Evolutionary conservation across 2,797 vertebrate species (phyloP).

Genomic region (Melanotaenia maccullochi): DNA sequence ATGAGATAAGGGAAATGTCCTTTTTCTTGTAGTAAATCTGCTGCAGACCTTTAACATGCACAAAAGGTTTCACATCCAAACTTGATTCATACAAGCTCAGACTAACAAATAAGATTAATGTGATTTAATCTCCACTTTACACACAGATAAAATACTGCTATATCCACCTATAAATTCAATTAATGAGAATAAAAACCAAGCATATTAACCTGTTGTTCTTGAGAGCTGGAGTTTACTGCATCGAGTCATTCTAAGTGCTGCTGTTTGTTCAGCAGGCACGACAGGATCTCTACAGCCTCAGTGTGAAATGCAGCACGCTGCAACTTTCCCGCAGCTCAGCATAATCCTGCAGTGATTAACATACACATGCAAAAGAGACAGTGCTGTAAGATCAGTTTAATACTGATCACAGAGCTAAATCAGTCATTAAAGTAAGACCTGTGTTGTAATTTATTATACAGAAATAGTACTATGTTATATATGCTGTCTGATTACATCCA

Average conservation of each 20-base stretch:
- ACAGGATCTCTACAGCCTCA: conserved; percentile 24
- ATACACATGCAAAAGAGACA: conserved; percentile 3
- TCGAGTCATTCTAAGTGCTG: background rate
- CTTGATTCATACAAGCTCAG: background rate
- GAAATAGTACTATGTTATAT: too few species aligned
- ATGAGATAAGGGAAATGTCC: background rate
- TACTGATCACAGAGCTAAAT: background rate
- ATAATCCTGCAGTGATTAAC: conserved; percentile 58
- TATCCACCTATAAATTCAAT: background rate
- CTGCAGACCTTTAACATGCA: too few species aligned
- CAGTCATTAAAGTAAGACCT: background rate
- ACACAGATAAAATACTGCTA: background rate
- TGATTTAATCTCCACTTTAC: background rate
- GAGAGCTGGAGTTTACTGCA: conserved; percentile 8
- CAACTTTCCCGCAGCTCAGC: conserved; percentile 46
- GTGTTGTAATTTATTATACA: too few species aligned
- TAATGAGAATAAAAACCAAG: background rate
- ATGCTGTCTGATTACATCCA: too few species aligned
- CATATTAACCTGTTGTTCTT: conserved; percentile 35
- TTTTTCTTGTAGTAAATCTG: too few species aligned
- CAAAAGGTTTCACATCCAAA: background rate
- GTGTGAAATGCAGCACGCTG: conserved; percentile 63
- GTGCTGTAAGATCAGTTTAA: background rate
- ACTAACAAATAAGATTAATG: background rate
- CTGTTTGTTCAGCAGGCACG: conserved; percentile 12